Evolutionary conservation across 2,113 vertebrate genomes (phyloP).

Genomic region (Heterotis niloticus): DNA sequence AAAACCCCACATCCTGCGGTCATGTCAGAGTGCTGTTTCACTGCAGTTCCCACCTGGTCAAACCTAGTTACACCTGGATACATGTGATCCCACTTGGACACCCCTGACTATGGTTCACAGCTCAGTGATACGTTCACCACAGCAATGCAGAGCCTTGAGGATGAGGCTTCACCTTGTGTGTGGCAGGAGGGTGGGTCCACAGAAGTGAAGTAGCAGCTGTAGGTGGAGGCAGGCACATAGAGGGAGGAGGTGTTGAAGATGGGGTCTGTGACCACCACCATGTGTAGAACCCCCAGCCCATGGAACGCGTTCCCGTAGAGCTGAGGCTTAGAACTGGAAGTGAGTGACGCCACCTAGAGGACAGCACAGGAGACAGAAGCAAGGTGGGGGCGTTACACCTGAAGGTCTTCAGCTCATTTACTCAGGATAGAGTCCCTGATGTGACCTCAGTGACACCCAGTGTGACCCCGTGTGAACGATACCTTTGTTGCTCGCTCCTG

Average conservation of each 20-base stretch:
- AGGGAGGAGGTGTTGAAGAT: constrained; percentile 23
- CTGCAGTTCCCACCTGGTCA: too few species aligned
- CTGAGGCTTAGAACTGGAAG: not conserved
- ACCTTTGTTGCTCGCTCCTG: constrained; percentile 29
- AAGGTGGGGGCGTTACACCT: not conserved
- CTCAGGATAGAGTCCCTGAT: not conserved
- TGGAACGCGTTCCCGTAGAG: constrained; percentile 21
- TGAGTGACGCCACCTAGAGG: not conserved
- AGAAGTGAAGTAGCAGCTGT: constrained; percentile 27
- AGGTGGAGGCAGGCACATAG: constrained; percentile 31
- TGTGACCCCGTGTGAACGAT: constrained; percentile 2
- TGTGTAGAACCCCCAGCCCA: constrained; percentile 24
- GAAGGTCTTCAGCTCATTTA: too few species aligned
- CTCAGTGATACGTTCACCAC: too few species aligned
- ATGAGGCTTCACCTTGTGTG: constrained; percentile 59
- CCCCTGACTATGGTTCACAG: too few species aligned
- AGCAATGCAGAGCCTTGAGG: not conserved
- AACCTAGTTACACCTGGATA: too few species aligned
- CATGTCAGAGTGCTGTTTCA: too few species aligned
- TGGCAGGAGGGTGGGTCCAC: constrained; percentile 49
- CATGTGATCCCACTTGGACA: too few species aligned
- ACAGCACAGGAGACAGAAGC: not conserved
- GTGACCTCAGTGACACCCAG: constrained; percentile 26
- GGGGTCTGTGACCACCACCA: constrained; percentile 31
- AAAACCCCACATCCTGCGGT: too few species aligned